Base-by-base conservation (phyloP, 2,797 vertebrate genomes). In the Pogonophryne albipinna region DNA sequence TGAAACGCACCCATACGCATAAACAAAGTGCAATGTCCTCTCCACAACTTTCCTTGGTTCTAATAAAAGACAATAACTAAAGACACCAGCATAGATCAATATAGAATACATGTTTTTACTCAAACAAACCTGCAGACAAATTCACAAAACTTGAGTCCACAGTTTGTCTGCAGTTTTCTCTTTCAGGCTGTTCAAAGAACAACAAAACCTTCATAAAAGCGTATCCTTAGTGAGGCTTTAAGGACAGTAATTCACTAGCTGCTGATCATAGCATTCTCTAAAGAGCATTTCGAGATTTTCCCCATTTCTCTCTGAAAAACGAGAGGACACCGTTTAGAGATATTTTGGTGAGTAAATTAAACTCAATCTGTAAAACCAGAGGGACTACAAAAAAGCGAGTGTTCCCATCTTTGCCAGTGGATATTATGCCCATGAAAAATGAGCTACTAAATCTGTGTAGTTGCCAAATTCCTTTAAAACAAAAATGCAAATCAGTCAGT, bases 401-500 rank as follows among this genome's bases (percentile, higher is more conserved):
- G 19, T 14, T 52, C n/a, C 14, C 45, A 6, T 12, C 27, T 8
- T 20, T 66, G 55, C 15, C n/a, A 46, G 47, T 27, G 13, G 45
- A 72, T 53, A 55, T 19, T 3, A 47, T 9, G 2, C 23, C 2
- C 10, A 31, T 60, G 15, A 46, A 63, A 77, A 50, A 13, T 16
- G 34, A 16, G 34, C 20, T 6, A 42, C 15, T 67, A 44, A 23
- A 65, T 56, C 15, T 23, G 16, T 38, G n/a, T 10, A 13, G 31
- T n/a, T 71, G 20, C 73, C 50, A 52, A 62, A 62, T 11, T 6
- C 0, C 3, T 62, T 46, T 27, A 19, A 47, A 41, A 19, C 46
- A 6, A 51, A 70, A 42, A 45, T 65, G 55, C 34, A 60, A 61
- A 74, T 63, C 34, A 38, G 57, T 41, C 6, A 27, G 51, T 58